Evolutionary conservation across 2,113 vertebrate genomes (phyloP).

Genomic region (Myocastor coypus): DNA sequence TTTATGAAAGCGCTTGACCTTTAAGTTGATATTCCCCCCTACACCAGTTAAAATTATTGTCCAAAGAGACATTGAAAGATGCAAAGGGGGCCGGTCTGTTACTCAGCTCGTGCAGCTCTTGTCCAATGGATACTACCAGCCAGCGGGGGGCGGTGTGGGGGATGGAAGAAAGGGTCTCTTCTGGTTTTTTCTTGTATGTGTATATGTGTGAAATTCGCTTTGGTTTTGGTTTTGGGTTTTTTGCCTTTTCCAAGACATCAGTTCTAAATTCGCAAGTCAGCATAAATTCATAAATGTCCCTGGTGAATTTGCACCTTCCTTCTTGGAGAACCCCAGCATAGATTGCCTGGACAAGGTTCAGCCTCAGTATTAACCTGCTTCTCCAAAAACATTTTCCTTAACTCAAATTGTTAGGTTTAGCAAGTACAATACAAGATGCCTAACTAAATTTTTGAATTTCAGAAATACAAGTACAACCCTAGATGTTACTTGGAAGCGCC

Average conservation of each 20-base stretch:
- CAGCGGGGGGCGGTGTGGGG: conserved; percentile 67
- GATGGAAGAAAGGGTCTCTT: conserved; percentile 64
- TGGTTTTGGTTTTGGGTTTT: neutral
- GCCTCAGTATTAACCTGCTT: conserved; percentile 46
- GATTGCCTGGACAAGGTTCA: conserved; percentile 73
- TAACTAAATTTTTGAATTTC: neutral
- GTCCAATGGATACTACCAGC: conserved; percentile 68
- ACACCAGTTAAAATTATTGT: conserved; percentile 83
- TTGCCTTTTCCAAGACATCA: conserved; percentile 56
- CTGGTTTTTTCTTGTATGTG: neutral
- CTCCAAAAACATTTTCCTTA: conserved; percentile 60
- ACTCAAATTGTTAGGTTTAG: neutral
- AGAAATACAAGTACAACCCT: neutral
- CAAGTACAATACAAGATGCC: neutral
- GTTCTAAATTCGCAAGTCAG: conserved; percentile 76
- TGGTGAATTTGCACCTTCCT: conserved; percentile 59
- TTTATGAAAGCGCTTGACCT: conserved; percentile 88
- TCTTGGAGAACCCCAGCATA: conserved; percentile 61
- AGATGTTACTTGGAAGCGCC: too few relatives aligned
- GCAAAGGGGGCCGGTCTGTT: conserved; percentile 77
- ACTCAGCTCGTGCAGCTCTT: conserved; percentile 76
- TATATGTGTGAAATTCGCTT: conserved; percentile 53
- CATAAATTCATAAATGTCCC: conserved; percentile 80
- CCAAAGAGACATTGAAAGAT: conserved; percentile 84
- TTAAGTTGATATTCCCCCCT: conserved; percentile 86